Base-by-base conservation (phyloP, 2,113 vertebrate species). In the Megalops atlanticus region DNA sequence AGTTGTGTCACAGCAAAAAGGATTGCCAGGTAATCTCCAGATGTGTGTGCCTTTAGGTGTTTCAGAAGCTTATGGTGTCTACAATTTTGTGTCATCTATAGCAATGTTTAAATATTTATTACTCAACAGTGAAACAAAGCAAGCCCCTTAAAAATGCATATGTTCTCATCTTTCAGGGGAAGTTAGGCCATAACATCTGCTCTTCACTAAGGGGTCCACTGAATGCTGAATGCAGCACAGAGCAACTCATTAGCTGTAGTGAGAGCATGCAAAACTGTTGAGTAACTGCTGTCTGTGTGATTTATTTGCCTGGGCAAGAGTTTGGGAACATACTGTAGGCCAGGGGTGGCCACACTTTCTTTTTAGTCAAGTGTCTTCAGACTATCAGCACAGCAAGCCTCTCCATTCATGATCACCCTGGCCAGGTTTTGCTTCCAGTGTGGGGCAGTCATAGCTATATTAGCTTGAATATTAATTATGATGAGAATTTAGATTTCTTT, bases 301-400 rank as follows among this genome's bases (percentile, higher is more conserved):
- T 82, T 80, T 75, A 3, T 87, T 52, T 84, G 72, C 27, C 8
- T 71, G 78, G 69, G 0, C 18, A 81, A 80, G n/a, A n/a, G 82
- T 39, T 39, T 6, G 45, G n/a, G 16, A 36, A 36, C 43, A 54
- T n/a, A 74, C 18, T 75, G 73, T 69, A 31, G 64, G 64, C 64
- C n/a, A 31, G 58, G 58, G 24, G 27, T 3, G 27, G 58, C 27
- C 24, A 24, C 21, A 27, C 58, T 24, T 31, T 31, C 3, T 68
- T 68, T 68, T 31, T 6, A 68, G 58, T 68, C 21, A n/a, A n/a
- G 33, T 14, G 33, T 14, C 5, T 7, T 15, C n/a, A 31, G 33
- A 35, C 8, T 16, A 49, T 16, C 68, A 7, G 10, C 68, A 14
- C 33, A 16, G 5, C 27, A 18, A 11, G 2, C 27, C 27, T 68